Conservation (phyloP, 2,113 vertebrate species). For the Panurus biarmicus region DNA sequence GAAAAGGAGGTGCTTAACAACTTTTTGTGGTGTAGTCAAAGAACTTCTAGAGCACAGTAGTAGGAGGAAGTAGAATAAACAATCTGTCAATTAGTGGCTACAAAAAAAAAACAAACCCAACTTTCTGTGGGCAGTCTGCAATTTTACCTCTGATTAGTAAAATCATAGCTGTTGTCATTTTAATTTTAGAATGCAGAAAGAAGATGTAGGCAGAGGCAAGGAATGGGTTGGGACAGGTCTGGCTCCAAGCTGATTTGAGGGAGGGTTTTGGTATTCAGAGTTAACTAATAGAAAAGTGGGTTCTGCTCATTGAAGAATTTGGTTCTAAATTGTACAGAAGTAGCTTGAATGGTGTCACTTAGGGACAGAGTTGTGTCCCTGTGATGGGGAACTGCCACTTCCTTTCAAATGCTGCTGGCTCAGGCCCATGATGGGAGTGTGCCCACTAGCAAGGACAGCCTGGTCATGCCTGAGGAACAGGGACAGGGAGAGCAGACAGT, state of each 20-base stretch:
- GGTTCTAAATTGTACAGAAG: background rate
- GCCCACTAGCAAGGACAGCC: background rate
- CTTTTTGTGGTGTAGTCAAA: background rate
- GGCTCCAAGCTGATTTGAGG: background rate
- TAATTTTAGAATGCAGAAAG: background rate
- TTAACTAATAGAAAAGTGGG: background rate
- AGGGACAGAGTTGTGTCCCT: background rate
- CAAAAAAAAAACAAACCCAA: background rate
- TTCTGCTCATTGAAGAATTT: background rate
- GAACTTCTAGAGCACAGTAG: background rate
- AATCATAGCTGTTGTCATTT: background rate
- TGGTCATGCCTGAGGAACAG: background rate
- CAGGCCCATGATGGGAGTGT: background rate
- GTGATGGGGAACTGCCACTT: background rate
- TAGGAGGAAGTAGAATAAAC: background rate
- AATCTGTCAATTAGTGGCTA: background rate
- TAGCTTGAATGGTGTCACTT: background rate
- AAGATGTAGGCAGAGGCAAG: fast-evolving
- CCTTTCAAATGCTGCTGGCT: background rate
- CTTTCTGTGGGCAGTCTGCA: background rate
- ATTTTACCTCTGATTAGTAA: background rate
- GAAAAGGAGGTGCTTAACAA: background rate
- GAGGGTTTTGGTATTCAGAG: background rate
- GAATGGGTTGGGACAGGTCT: background rate
- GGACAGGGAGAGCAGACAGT: background rate